A percentile compares a stretch with the other conserved stretches of the same genome.
phyloP scores from a whole-genome alignment of 2,113 vertebrate species.

The Martes martes region DNA sequence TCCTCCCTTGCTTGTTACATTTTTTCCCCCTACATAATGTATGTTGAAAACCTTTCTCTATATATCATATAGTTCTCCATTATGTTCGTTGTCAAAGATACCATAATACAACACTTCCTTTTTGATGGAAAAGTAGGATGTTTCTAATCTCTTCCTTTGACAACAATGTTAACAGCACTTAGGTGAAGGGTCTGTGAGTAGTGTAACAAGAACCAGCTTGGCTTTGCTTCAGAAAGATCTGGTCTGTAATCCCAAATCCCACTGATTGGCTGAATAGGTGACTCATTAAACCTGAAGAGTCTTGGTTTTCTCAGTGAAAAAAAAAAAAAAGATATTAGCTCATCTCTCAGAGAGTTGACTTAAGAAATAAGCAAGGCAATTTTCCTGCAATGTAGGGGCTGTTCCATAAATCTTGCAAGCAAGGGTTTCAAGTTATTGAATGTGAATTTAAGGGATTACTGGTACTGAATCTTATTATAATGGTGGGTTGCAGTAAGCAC shows the following conservation, averaged over 20 bases:
- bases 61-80: neutral
- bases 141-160: neutral
- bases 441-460: neutral
- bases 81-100: neutral
- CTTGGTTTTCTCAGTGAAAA: constrained; percentile 19
- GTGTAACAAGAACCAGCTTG: neutral
- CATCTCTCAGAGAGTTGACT: neutral
- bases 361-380: neutral
- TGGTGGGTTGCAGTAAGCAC: neutral
- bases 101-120: neutral
- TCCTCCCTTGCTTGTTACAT: neutral
- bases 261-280: neutral
- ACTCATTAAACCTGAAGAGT: neutral
- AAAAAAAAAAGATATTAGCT: neutral
- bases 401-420: neutral
- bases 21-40: neutral
- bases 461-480: neutral
- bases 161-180: neutral
- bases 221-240: neutral
- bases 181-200: neutral
- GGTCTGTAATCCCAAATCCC: neutral
- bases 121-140: neutral
- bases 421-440: neutral
- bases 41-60: neutral
- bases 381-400: neutral